Percentiles rank a stretch among this genome's conserved stretches.
These are phyloP conservation scores for Laothoe populi DNA, from an alignment of 2,888 invertebrate species.

Conservation along the genomic window DNA sequence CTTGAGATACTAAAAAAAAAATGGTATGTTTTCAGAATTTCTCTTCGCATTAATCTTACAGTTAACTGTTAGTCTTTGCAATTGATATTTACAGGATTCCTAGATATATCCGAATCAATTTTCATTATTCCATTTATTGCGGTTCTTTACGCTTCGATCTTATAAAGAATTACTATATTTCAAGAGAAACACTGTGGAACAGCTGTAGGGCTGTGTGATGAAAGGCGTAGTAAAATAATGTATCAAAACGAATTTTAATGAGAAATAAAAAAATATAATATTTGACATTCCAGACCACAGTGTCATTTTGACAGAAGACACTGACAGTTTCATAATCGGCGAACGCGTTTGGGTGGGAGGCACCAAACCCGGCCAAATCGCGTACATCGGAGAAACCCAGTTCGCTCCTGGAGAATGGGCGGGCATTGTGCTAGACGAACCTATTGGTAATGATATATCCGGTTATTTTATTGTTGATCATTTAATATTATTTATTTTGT, in stretches of 20 bases:
- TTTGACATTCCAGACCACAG: constrained; percentile 89
- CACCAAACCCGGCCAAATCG: constrained; percentile 95
- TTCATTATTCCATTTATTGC: too few species aligned
- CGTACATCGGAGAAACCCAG: constrained; percentile 97
- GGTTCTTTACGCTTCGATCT: too few species aligned
- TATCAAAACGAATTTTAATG: too few species aligned
- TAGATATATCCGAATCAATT: not conserved
- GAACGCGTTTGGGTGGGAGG: constrained; percentile 98
- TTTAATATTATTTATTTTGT: not conserved
- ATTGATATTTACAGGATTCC: not conserved
- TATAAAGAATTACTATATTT: too few species aligned
- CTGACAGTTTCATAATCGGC: constrained; percentile 98
- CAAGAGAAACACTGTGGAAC: too few species aligned
- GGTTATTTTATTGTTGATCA: constrained; percentile 2
- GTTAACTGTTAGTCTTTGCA: not conserved
- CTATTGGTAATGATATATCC: constrained; percentile 88
- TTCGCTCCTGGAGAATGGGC: constrained; percentile 99
- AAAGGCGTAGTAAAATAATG: too few species aligned
- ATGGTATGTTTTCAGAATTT: not conserved
- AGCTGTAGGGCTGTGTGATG: too few species aligned
- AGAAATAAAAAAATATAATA: not conserved
- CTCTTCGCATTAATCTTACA: constrained; percentile 21
- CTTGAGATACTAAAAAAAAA: constrained; percentile 21
- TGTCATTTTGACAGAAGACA: constrained; percentile 93
- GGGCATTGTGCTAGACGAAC: constrained; percentile 97